Evolutionary conservation across 1,140 invertebrate genomes (phyloP), one percentile per base, ranked within the genome.

Genomic region (Mycetomoellerius zeteki): DNA sequence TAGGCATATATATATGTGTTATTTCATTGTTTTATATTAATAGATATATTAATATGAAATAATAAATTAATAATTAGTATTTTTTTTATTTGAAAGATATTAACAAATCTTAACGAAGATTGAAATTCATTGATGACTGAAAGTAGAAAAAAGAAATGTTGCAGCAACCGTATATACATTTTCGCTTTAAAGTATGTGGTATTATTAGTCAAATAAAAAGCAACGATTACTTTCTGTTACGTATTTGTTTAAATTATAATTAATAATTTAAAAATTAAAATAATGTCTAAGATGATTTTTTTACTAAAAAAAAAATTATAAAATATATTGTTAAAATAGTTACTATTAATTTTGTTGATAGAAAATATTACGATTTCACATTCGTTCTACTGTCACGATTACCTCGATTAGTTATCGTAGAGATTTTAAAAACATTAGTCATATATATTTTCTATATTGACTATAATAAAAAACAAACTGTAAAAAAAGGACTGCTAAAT

Each of bases 381-480:
- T 75, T 75, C n/a, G 72, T 56, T 52, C 52, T 30, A 75, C 72
- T 75, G 30, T 75, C 52, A 75, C 52, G 21, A 75, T 75, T 75
- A 75, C 30, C 30, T 75, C 52, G 30, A 75, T 75, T 52, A 73
- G 12, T 14, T 21, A 33, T 71, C 27, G 43, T 43, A 43, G 8
- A 43, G 52, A 5, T 72, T 75, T 56, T 56, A 54, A 56, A 19
- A 75, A 75, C 30, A 67, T 67, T 50, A 67, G 8, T 65, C 8
- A 56, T 75, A 3, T 75, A 37, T 50, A 43, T 56, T 75, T 54
- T 75, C 12, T 75, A 21, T 73, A 50, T 54, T 6, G 12, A 33
- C 8, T 27, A 21, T 56, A 21, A 37, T 37, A 52, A 52, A 52
- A 52, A 54, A 56, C 5, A 43, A 65, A 37, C 1, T 2, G 5